These are phyloP conservation scores for Phalacrocorax brasilianus DNA, from an alignment of 2,113 vertebrate genomes.

Conservation along the genomic window DNA sequence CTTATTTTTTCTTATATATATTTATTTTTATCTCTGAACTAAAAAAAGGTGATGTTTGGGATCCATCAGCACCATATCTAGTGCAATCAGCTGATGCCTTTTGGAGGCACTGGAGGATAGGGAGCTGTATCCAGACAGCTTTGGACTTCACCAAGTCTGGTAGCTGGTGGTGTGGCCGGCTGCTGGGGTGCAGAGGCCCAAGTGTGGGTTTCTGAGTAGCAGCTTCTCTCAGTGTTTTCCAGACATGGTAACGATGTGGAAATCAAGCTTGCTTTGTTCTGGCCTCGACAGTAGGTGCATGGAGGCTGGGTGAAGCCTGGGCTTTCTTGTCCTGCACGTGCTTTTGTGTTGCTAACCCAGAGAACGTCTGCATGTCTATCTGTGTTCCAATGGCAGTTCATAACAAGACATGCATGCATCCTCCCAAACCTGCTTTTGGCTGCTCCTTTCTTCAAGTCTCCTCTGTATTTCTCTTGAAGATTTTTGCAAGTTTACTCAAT, in stretches of 20 bases:
- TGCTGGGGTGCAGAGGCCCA: neutral
- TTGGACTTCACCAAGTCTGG: neutral
- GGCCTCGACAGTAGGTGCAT: accelerated
- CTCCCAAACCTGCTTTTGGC: neutral
- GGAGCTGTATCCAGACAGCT: neutral
- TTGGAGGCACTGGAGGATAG: neutral
- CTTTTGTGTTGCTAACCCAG: neutral
- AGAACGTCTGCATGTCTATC: neutral
- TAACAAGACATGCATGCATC: accelerated
- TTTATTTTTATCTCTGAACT: neutral
- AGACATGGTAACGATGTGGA: neutral
- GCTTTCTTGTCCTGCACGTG: neutral
- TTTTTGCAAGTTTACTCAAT: accelerated
- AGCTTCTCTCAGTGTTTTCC: neutral
- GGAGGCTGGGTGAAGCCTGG: neutral
- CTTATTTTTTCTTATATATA: no score
- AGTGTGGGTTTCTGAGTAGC: neutral
- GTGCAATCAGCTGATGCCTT: neutral
- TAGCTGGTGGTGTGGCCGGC: neutral
- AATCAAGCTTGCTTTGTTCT: neutral
- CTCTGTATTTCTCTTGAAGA: neutral
- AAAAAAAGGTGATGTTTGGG: neutral
- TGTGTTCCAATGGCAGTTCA: neutral
- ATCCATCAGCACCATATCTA: neutral
- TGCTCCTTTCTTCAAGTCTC: neutral